A percentile compares a stretch with the other conserved stretches of the same genome.
Conservation (phyloP, 2,888 invertebrate genomes). For the Aethes cnicana region DNA sequence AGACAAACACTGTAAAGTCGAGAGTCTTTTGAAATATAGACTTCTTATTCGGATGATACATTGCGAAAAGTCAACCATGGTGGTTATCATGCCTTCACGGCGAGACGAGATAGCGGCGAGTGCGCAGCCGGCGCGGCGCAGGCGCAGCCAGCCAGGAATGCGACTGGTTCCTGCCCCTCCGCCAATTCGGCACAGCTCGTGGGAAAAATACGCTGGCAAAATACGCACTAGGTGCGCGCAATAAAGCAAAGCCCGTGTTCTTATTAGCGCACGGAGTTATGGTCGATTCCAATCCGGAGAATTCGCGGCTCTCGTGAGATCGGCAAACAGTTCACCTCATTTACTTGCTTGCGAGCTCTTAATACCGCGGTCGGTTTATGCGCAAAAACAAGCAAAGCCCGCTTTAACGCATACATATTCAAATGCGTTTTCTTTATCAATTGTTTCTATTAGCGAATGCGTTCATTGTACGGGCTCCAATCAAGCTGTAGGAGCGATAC, state of each 20-base stretch:
- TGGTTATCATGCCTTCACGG: constrained; percentile 29
- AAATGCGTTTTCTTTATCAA: constrained; percentile 28
- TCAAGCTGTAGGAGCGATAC: constrained; percentile 18
- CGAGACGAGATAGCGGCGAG: constrained; percentile 25
- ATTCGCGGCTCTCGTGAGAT: constrained; percentile 59
- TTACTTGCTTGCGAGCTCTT: constrained; percentile 27
- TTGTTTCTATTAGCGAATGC: constrained; percentile 29
- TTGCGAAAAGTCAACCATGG: constrained; percentile 25
- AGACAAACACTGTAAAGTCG: no score
- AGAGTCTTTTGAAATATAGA: no score
- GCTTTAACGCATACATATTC: constrained; percentile 15
- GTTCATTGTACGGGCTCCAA: constrained; percentile 27
- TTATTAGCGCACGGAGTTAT: constrained; percentile 6
- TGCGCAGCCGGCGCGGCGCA: constrained; percentile 10
- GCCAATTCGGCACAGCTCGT: constrained; percentile 40
- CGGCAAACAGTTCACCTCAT: constrained; percentile 52
- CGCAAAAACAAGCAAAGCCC: constrained; percentile 9
- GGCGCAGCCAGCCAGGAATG: constrained; percentile 43
- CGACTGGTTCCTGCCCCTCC: constrained; percentile 47
- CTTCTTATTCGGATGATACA: no score
- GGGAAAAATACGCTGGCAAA: constrained; percentile 41
- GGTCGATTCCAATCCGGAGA: neutral
- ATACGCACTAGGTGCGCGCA: neutral
- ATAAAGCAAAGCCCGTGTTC: neutral
- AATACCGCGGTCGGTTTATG: constrained; percentile 10